These are phyloP conservation scores for Tortricodes alternella DNA, from an alignment of 2,888 invertebrate species.

Conservation along the genomic window DNA sequence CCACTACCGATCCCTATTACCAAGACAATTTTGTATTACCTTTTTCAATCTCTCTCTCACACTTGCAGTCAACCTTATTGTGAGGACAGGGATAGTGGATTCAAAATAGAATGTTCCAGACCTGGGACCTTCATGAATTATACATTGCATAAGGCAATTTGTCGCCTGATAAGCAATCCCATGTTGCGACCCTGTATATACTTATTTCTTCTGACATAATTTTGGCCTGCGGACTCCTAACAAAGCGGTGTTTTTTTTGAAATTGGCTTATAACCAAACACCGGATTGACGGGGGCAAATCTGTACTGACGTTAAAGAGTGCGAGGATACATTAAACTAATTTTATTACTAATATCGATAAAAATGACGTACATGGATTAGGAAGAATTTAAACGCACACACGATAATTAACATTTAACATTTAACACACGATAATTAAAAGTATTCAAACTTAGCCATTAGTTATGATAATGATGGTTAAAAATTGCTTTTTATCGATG, in stretches of 20 bases:
- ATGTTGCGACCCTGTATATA: slow-evolving; percentile 21
- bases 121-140: slow-evolving; percentile 63
- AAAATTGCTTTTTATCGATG: too few relatives aligned
- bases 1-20: slow-evolving; percentile 58
- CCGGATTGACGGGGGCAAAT: too few relatives aligned
- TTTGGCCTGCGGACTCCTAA: slow-evolving; percentile 6
- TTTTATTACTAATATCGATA: too few relatives aligned
- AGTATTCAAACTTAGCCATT: too few relatives aligned
- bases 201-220: slow-evolving; percentile 28
- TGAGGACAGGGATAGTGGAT: background rate
- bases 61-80: background rate
- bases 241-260: slow-evolving; percentile 14
- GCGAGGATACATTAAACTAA: too few relatives aligned
- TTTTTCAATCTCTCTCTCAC: background rate
- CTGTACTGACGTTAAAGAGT: too few relatives aligned
- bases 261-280: too few relatives aligned
- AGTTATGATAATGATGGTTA: too few relatives aligned
- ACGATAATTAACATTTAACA: too few relatives aligned
- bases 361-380: too few relatives aligned
- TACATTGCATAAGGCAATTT: slow-evolving; percentile 57
- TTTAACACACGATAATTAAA: too few relatives aligned
- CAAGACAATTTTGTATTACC: slow-evolving; percentile 35
- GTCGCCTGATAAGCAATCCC: slow-evolving; percentile 62
- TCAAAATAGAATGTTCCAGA: slow-evolving; percentile 13
- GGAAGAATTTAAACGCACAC: too few relatives aligned